phyloP scores from a whole-genome alignment of 1,140 invertebrate species.

The Drosophila takahashii region DNA sequence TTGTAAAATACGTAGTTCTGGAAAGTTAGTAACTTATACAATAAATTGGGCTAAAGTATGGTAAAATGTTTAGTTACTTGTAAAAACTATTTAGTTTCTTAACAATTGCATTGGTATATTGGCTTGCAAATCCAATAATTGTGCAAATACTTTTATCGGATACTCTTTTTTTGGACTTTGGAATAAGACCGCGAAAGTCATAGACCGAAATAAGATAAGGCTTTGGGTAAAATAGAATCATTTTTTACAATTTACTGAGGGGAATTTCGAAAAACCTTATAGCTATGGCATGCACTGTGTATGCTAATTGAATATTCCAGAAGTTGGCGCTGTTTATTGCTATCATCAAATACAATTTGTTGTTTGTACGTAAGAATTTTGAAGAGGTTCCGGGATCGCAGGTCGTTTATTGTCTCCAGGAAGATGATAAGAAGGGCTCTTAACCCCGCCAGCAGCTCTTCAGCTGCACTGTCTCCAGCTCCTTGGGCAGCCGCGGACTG shows the following conservation, averaged over 20 bases:
- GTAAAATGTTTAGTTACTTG: background rate
- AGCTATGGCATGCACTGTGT: constrained; percentile 17
- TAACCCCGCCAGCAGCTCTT: constrained; percentile 11
- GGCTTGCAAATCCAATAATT: constrained; percentile 5
- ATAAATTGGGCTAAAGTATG: constrained; percentile 7
- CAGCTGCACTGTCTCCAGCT: constrained; percentile 42
- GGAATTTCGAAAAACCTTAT: constrained; percentile 4
- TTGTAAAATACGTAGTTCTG: background rate
- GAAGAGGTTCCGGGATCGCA: constrained; percentile 4
- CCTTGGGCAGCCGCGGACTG: constrained; percentile 58
- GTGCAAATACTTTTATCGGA: constrained; percentile 11
- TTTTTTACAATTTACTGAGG: background rate
- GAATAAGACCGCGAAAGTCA: background rate
- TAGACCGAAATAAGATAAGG: background rate
- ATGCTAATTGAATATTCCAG: constrained; percentile 24
- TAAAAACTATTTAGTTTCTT: background rate
- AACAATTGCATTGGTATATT: background rate
- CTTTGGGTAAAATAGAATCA: background rate
- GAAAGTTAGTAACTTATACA: background rate
- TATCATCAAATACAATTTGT: constrained; percentile 24
- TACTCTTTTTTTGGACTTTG: constrained; percentile 14
- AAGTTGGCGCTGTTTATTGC: constrained; percentile 28
- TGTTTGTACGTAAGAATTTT: constrained; percentile 33
- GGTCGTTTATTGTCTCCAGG: constrained; percentile 49
- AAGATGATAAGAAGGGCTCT: background rate